Conservation (phyloP, 2,113 vertebrate species). For the Craseonycteris thonglongyai region DNA sequence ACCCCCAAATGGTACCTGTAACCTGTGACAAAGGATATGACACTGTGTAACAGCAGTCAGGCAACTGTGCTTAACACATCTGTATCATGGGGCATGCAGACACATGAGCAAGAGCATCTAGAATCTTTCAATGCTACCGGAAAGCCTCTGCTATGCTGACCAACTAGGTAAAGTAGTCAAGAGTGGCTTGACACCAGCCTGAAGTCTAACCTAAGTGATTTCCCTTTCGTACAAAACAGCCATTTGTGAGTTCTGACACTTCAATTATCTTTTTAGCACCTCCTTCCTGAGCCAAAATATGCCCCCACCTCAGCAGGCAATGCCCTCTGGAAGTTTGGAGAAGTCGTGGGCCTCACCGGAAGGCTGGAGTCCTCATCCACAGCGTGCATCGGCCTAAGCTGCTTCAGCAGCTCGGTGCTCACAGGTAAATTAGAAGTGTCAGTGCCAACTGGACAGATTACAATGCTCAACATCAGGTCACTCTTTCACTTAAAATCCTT, state of each 20-base stretch:
- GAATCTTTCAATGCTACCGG: neutral
- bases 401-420: slow-evolving; percentile 62
- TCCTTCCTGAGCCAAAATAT: slow-evolving; percentile 12
- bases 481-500: slow-evolving; percentile 65
- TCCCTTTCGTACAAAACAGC: neutral
- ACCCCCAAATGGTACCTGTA: neutral
- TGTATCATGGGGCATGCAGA: neutral
- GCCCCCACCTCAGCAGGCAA: neutral
- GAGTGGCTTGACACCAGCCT: neutral
- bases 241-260: neutral
- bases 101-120: neutral
- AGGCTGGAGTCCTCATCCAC: neutral
- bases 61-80: neutral
- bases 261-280: neutral
- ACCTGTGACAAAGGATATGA: neutral
- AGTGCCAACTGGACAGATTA: slow-evolving; percentile 69
- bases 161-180: neutral
- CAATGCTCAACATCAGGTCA: slow-evolving; percentile 64
- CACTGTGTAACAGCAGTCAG: neutral
- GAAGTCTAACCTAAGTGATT: neutral
- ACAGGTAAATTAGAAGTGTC: slow-evolving; percentile 71
- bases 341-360: neutral
- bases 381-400: slow-evolving; percentile 66
- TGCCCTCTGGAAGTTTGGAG: neutral
- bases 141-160: neutral